Evolutionary conservation across 2,797 vertebrate genomes (phyloP).

Genomic region (Spondyliosoma cantharus): DNA sequence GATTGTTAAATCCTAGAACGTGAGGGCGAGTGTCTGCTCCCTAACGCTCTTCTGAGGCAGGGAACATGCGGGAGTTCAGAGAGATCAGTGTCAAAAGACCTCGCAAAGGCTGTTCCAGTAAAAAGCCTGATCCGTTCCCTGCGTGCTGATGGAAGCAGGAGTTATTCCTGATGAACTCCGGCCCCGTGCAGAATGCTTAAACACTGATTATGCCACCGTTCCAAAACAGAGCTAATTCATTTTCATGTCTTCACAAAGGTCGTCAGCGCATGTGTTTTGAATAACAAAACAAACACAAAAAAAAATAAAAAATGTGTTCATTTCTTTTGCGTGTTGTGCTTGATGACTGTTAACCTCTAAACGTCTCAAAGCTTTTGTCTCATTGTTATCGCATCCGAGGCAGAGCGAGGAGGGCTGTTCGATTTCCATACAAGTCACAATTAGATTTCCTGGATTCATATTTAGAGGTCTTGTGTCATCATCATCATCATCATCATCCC

Average conservation of each 20-base stretch:
- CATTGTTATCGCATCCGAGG: background rate
- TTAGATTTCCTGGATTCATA: background rate
- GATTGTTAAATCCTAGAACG: constrained; percentile 37
- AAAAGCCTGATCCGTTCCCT: constrained; percentile 31
- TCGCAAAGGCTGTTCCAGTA: constrained; percentile 34
- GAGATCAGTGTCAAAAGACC: constrained; percentile 55
- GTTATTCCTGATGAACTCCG: background rate
- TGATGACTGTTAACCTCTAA: background rate
- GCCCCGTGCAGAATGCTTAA: constrained; percentile 8
- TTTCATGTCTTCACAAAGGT: constrained; percentile 20
- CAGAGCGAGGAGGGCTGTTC: background rate
- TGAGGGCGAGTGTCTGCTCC: constrained; percentile 28
- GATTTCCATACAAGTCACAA: background rate
- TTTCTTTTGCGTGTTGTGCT: background rate
- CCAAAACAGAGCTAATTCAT: constrained; percentile 1
- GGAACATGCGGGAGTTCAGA: constrained; percentile 41
- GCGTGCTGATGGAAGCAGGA: constrained; percentile 10
- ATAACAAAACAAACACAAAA: background rate
- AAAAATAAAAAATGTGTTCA: no score
- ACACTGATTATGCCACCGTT: background rate
- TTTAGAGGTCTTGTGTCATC: background rate
- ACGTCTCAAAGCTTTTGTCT: background rate
- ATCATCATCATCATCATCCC: no score
- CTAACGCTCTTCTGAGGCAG: constrained; percentile 40
- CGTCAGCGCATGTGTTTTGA: constrained; percentile 10